Evolutionary conservation across 2,113 vertebrate species (phyloP), one percentile per base, ranked within the genome.

Genomic region (Ophthalmotilapia sp.): DNA sequence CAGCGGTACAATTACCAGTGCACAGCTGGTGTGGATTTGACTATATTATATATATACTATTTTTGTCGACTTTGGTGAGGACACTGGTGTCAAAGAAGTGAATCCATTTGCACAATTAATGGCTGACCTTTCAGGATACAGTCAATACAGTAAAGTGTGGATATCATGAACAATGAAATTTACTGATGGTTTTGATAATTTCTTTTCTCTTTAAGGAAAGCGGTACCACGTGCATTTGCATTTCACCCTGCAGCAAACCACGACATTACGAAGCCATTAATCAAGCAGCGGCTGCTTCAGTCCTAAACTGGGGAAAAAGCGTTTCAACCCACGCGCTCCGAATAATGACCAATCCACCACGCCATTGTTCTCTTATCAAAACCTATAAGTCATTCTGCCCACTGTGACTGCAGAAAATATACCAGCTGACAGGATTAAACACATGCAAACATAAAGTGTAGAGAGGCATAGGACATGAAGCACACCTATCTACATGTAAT

Each of bases 361-460:
- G 26, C 88, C 85, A 93, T 95, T 95, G 94, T 94, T 94, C 83
- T 94, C 92, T 94, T 94, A 95, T 93, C 94, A 93, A 90, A 91
- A 81, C 90, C 92, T 89, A 92, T 95, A 95, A 91, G 90, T 95
- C 94, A 94, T 94, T 94, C 82, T 88, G 79, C 91, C 94, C 85
- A 79, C 86, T 79, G 40, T 93, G 91, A 86, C 89, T 90, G 73
- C 45, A 84, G 45, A 75, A 45, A 90, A 91, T 86, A 80, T 70
- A 62, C 56, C 38, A 49, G 29, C 47, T 26, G 31, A 75, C 60
- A 90, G 80, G 75, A 79, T 88, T 75, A 90, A 88, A 79, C 21
- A 47, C 68, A 62, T 60, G 79, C 54, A 83, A 84, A 85, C 70
- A 77, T 42, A 91, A 86, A 86, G 42, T 75, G 79, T 56, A 62